Evolutionary conservation across 2,797 vertebrate genomes (phyloP).

Genomic region (Erethizon dorsatum): DNA sequence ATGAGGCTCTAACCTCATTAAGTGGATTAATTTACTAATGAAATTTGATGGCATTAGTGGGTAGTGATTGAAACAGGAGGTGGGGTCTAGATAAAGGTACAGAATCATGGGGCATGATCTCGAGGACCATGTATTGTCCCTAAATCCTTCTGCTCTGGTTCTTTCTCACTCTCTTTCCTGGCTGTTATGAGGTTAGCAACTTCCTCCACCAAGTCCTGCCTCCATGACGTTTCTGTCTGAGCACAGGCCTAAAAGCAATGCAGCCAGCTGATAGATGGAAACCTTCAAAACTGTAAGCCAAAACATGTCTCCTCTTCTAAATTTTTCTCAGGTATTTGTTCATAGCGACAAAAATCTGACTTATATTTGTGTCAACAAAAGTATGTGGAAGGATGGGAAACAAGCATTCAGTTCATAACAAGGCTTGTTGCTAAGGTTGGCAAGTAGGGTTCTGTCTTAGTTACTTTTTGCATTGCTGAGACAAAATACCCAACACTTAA

Average conservation of each 20-base stretch:
- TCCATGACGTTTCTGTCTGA: not conserved
- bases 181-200: not conserved
- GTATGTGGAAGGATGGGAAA: too few relatives aligned
- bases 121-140: not conserved
- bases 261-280: too few relatives aligned
- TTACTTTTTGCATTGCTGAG: not conserved
- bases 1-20: not conserved
- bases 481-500: not conserved
- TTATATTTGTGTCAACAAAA: not conserved
- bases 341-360: not conserved
- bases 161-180: not conserved
- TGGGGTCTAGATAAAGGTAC: not conserved
- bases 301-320: not conserved
- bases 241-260: not conserved
- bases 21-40: not conserved
- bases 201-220: not conserved
- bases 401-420: not conserved
- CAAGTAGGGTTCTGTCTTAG: not conserved
- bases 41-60: not conserved
- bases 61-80: not conserved
- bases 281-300: not conserved
- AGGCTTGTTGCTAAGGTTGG: not conserved
- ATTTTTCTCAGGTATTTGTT: not conserved
- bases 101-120: not conserved
- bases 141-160: not conserved